These are phyloP conservation scores for Lycaena phlaeas DNA, from an alignment of 2,888 invertebrate species.

Conservation along the genomic window DNA sequence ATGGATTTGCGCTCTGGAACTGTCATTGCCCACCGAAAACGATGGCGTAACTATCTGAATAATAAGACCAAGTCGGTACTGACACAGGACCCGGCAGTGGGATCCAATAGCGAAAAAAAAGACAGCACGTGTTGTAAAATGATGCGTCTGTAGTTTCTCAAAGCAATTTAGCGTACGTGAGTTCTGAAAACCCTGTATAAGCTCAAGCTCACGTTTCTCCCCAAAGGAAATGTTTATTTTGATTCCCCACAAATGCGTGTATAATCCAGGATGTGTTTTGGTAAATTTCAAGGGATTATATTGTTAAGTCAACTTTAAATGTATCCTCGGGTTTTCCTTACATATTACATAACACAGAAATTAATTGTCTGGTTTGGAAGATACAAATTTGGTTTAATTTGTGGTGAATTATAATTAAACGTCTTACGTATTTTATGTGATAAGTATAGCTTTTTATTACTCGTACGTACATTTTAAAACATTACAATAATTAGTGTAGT, in stretches of 20 bases:
- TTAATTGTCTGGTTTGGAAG: conserved; percentile 2
- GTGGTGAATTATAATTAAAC: too few species aligned
- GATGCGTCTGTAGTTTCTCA: conserved; percentile 38
- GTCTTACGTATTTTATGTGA: too few species aligned
- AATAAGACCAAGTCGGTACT: too few species aligned
- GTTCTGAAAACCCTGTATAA: conserved; percentile 57
- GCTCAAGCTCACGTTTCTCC: conserved; percentile 45
- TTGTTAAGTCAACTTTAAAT: neutral
- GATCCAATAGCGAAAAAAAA: too few species aligned
- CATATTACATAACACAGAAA: neutral
- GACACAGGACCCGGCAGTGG: too few species aligned
- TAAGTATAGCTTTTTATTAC: too few species aligned
- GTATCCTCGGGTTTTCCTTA: neutral
- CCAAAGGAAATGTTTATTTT: conserved; percentile 53
- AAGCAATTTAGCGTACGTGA: conserved; percentile 45
- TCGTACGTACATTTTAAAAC: too few species aligned
- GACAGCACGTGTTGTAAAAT: conserved; percentile 29
- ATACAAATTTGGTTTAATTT: neutral
- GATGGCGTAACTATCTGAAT: too few species aligned
- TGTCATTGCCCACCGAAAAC: too few species aligned
- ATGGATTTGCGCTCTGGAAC: too few species aligned
- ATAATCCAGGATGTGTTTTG: conserved; percentile 57
- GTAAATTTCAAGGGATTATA: conserved; percentile 36
- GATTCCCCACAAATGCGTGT: conserved; percentile 57
- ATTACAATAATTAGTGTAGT: too few species aligned